phyloP scores from a whole-genome alignment of 2,888 invertebrate species.

The Belgica antarctica region DNA sequence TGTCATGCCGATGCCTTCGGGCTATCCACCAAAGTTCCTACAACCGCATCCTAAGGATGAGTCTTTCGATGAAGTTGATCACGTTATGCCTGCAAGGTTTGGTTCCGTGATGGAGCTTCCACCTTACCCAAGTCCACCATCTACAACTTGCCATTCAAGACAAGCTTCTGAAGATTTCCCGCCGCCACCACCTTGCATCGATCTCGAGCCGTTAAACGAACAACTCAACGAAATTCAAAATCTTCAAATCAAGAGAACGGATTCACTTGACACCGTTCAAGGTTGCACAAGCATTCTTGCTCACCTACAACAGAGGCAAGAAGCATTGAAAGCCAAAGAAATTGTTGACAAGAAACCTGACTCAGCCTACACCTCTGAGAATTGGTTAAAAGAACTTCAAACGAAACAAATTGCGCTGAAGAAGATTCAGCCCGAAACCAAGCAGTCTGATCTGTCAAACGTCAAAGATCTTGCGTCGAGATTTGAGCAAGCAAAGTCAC shows the following conservation, averaged over 20 bases:
- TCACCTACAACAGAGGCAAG: constrained; percentile 65
- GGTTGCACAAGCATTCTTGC: constrained; percentile 59
- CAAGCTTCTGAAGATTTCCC: constrained; percentile 88
- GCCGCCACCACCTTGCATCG: constrained; percentile 79
- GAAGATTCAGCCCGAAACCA: constrained; percentile 51
- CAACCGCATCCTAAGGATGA: constrained; percentile 55
- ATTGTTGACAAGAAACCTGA: constrained; percentile 50
- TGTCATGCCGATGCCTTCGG: constrained; percentile 27
- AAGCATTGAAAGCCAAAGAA: constrained; percentile 53
- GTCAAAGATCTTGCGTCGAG: constrained; percentile 80
- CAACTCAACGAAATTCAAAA: constrained; percentile 59
- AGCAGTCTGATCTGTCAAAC: constrained; percentile 45
- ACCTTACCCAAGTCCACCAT: constrained; percentile 77
- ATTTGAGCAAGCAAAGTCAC: constrained; percentile 64
- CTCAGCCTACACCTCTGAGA: constrained; percentile 55
- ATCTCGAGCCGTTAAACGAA: constrained; percentile 65
- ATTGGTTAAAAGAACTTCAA: constrained; percentile 76
- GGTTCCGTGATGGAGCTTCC: constrained; percentile 62
- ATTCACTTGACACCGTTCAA: constrained; percentile 53
- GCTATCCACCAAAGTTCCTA: constrained; percentile 34
- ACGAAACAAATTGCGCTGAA: constrained; percentile 70
- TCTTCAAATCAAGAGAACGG: constrained; percentile 51
- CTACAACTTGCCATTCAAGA: constrained; percentile 75
- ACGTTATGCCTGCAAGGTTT: constrained; percentile 56
- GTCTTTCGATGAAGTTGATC: constrained; percentile 65